Conservation (phyloP, 1,140 invertebrate genomes). For the Zelostemma sp. region DNA sequence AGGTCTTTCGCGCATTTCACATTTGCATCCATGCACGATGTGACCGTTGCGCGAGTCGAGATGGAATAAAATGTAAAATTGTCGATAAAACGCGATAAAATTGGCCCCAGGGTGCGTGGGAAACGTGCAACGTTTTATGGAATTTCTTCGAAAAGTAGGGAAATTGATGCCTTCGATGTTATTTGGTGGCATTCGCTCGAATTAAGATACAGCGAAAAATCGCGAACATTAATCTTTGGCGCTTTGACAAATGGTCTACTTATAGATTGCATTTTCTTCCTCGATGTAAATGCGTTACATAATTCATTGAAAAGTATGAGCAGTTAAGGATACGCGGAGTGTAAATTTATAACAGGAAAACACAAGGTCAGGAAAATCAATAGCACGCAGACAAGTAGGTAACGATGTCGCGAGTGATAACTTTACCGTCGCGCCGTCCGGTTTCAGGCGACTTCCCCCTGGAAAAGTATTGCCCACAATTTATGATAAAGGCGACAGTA, state of each 20-base stretch:
- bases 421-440: constrained; percentile 25
- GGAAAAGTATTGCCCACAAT: background rate
- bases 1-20: constrained; percentile 9
- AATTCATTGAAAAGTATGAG: constrained; percentile 19
- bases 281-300: constrained; percentile 6
- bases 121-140: too few relatives aligned
- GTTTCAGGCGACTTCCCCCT: constrained; percentile 3
- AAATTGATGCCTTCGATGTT: too few relatives aligned
- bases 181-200: too few relatives aligned
- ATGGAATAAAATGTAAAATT: background rate
- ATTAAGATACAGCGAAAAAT: too few relatives aligned
- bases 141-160: too few relatives aligned
- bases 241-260: too few relatives aligned
- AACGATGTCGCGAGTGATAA: constrained; percentile 49
- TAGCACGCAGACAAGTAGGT: constrained; percentile 57
- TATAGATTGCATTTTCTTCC: constrained; percentile 10
- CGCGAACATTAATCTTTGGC: too few relatives aligned
- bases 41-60: background rate
- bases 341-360: constrained; percentile 49
- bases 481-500: too few relatives aligned
- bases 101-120: background rate
- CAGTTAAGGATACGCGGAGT: constrained; percentile 41
- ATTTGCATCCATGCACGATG: background rate
- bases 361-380: constrained; percentile 63
- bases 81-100: background rate